phyloP scores from a whole-genome alignment of 2,888 invertebrate species.

The Nymphalis polychloros region DNA sequence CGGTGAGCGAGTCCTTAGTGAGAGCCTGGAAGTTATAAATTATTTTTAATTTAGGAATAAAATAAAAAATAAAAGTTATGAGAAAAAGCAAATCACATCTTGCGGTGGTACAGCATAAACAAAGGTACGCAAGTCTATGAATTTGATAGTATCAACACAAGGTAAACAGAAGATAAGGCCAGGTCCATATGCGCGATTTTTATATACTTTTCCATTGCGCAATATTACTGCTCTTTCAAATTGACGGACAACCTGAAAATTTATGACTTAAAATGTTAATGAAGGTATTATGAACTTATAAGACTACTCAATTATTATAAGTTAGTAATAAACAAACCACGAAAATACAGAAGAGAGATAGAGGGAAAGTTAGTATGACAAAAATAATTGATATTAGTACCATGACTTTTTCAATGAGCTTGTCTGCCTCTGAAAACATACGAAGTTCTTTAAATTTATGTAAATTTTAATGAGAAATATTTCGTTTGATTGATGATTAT shows the following conservation, averaged over 20 bases:
- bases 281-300: not conserved
- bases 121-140: constrained; percentile 92
- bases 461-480: too few relatives aligned
- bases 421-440: constrained; percentile 48
- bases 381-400: constrained; percentile 50
- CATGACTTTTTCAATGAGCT: constrained; percentile 48
- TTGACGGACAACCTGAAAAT: constrained; percentile 85
- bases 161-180: constrained; percentile 94
- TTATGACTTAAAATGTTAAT: not conserved
- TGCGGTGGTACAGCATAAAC: constrained; percentile 96
- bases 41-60: not conserved
- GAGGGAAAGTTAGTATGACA: constrained; percentile 51
- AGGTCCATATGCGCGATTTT: constrained; percentile 86
- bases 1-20: constrained; percentile 90
- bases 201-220: constrained; percentile 87
- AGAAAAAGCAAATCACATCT: constrained; percentile 83
- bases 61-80: not conserved
- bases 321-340: constrained; percentile 47
- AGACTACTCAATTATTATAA: not conserved
- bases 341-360: constrained; percentile 53
- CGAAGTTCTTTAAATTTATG: too few relatives aligned
- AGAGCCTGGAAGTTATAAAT: constrained; percentile 48
- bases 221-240: constrained; percentile 92
- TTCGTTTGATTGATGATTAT: too few relatives aligned
- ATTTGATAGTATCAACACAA: constrained; percentile 92